A percentile compares a stretch with the other conserved stretches of the same genome.
These are phyloP conservation scores for Pristionchus japonicus DNA, from an alignment of 2,888 invertebrate genomes.

Conservation along the genomic window DNA sequence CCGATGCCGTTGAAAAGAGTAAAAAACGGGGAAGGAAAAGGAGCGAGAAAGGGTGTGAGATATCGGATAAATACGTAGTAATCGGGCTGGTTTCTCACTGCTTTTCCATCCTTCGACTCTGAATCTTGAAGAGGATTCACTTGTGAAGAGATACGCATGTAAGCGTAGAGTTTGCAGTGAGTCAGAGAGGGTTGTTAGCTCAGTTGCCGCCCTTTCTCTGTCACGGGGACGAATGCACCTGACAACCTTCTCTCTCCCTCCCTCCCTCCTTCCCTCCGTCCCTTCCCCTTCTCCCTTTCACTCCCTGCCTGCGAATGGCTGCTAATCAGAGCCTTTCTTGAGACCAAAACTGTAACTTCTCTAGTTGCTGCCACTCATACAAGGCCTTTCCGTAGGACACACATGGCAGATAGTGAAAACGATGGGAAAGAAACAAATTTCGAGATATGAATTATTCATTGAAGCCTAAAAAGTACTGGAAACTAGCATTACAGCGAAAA, in stretches of 20 bases:
- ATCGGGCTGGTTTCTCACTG: background rate
- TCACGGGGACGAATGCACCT: background rate
- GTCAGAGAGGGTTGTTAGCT: background rate
- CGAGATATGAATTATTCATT: too few relatives aligned
- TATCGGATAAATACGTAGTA: background rate
- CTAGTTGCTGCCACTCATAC: too few relatives aligned
- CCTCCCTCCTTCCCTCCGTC: too few relatives aligned
- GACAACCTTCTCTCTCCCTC: too few relatives aligned
- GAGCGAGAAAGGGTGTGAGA: background rate
- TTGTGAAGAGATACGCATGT: background rate
- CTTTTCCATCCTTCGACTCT: background rate
- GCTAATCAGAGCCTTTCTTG: too few relatives aligned
- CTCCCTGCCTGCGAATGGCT: background rate
- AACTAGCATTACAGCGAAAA: too few relatives aligned
- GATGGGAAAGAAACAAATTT: too few relatives aligned
- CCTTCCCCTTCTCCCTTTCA: background rate
- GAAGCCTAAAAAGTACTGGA: too few relatives aligned
- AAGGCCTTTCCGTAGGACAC: too few relatives aligned
- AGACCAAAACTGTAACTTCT: too few relatives aligned
- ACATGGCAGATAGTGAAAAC: too few relatives aligned
- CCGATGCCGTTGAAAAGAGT: background rate
- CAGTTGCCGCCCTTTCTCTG: background rate
- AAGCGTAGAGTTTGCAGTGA: background rate
- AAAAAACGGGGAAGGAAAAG: background rate
- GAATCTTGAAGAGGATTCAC: background rate